Evolutionary conservation across 2,113 vertebrate species (phyloP).

Genomic region (Lepisosteus oculatus): DNA sequence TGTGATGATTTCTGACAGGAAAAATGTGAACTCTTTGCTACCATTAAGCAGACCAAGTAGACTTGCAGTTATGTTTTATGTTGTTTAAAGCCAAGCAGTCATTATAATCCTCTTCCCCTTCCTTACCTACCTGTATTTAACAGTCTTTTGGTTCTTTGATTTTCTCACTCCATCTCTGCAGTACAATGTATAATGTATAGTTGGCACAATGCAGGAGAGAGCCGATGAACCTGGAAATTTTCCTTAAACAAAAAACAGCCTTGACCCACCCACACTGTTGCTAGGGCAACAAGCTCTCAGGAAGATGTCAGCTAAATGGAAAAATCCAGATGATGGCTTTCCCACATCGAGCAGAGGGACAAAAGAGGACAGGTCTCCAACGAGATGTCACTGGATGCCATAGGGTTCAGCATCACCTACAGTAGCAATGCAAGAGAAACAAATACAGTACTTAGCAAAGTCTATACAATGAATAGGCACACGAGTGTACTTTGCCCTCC

Average conservation of each 20-base stretch:
- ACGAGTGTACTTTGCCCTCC: too few relatives aligned
- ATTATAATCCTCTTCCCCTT: conserved; percentile 19
- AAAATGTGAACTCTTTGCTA: too few relatives aligned
- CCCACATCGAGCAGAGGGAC: background rate
- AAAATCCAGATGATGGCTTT: background rate
- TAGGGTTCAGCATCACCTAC: background rate
- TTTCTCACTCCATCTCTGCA: background rate
- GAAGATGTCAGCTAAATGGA: background rate
- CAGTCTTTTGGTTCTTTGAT: conserved; percentile 8
- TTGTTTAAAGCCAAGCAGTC: conserved; percentile 35
- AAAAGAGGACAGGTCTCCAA: background rate
- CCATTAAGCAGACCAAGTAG: too few relatives aligned
- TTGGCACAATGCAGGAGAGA: conserved; percentile 21
- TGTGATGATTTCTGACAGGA: too few relatives aligned
- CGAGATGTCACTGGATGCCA: background rate
- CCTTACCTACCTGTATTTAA: conserved; percentile 22
- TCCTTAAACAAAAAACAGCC: background rate
- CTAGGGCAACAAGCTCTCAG: background rate
- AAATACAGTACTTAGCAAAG: too few relatives aligned
- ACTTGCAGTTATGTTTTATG: too few relatives aligned
- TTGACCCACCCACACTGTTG: background rate
- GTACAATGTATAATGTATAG: background rate
- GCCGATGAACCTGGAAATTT: conserved; percentile 12
- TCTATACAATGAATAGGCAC: too few relatives aligned
- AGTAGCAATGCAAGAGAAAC: too few relatives aligned